Percentiles rank a stretch among this genome's conserved stretches.
phyloP scores from a whole-genome alignment of 53 echinoderm and acorn worm genomes.

The Henricia sp. region DNA sequence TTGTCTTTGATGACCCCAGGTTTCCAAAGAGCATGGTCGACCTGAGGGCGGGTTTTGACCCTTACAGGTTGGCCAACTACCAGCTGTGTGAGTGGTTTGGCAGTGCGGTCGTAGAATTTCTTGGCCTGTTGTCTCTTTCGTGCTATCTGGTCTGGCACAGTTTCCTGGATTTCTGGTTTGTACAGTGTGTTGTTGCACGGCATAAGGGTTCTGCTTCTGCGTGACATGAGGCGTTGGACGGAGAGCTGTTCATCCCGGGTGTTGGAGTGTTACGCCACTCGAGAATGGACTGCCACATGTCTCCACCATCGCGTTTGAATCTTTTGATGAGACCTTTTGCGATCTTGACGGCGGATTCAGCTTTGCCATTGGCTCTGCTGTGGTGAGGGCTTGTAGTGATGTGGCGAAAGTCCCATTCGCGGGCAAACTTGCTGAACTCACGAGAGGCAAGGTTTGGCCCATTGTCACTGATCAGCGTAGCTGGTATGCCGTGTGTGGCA shows the following conservation, averaged over 20 bases:
- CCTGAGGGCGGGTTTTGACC: constrained; percentile 4
- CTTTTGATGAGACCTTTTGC: background rate
- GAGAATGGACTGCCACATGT: constrained; percentile 11
- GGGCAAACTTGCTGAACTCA: constrained; percentile 10
- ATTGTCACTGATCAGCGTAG: background rate
- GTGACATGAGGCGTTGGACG: constrained; percentile 8
- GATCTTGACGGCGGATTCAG: constrained; percentile 10
- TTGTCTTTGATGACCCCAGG: background rate
- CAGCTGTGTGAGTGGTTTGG: constrained; percentile 7
- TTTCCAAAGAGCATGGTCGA: background rate
- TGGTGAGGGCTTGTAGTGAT: background rate
- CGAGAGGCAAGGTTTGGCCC: background rate
- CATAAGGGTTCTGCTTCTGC: background rate
- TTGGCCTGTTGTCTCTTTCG: constrained; percentile 6
- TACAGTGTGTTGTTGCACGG: constrained; percentile 19
- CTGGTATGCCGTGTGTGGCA: constrained; percentile 1
- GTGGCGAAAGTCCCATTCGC: background rate
- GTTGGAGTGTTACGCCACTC: constrained; percentile 5
- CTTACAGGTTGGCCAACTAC: constrained; percentile 17
- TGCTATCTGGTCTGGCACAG: background rate
- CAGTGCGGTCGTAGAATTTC: constrained; percentile 2
- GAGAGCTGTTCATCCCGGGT: constrained; percentile 17
- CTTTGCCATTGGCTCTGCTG: background rate
- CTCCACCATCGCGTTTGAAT: background rate
- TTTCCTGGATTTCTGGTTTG: background rate